A percentile compares a stretch with the other conserved stretches of the same genome.
phyloP scores from a whole-genome alignment of 2,888 invertebrate species.

The Tenthredo distinguenda region DNA sequence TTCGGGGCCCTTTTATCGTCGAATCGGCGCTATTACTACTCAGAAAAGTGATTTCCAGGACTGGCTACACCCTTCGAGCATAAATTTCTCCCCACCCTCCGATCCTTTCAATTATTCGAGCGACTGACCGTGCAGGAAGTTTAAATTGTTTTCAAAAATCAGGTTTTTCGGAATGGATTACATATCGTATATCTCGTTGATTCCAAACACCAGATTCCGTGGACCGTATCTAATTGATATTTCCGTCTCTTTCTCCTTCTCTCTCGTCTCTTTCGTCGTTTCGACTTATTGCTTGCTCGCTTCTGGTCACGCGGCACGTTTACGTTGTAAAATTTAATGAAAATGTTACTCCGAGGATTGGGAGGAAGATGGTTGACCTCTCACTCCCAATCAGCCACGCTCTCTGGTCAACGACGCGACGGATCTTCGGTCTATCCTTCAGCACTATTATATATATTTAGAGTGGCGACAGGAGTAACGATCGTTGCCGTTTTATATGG shows the following conservation, averaged over 20 bases:
- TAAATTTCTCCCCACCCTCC: neutral
- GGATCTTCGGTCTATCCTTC: too few species aligned
- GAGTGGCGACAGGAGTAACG: conserved; percentile 34
- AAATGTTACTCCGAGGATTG: conserved; percentile 46
- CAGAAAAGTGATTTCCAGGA: neutral
- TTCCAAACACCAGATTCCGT: conserved; percentile 37
- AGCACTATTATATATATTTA: neutral
- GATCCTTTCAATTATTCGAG: conserved; percentile 12
- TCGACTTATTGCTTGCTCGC: conserved; percentile 56
- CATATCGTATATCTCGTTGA: neutral
- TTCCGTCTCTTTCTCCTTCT: too few species aligned
- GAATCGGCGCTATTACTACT: neutral
- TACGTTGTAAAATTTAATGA: conserved; percentile 43
- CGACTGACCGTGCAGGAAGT: neutral
- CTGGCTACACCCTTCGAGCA: neutral
- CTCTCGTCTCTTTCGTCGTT: conserved; percentile 55
- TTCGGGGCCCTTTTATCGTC: neutral
- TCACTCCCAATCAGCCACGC: conserved; percentile 46
- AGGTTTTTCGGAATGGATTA: neutral
- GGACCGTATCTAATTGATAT: conserved; percentile 55
- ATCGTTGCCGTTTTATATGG: conserved; percentile 6
- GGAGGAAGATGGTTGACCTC: conserved; percentile 23
- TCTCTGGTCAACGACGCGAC: conserved; percentile 8
- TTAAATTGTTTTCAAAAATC: neutral
- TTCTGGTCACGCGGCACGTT: conserved; percentile 53